phyloP scores from a whole-genome alignment of 1,140 invertebrate genomes.

The Oppia nitens region DNA sequence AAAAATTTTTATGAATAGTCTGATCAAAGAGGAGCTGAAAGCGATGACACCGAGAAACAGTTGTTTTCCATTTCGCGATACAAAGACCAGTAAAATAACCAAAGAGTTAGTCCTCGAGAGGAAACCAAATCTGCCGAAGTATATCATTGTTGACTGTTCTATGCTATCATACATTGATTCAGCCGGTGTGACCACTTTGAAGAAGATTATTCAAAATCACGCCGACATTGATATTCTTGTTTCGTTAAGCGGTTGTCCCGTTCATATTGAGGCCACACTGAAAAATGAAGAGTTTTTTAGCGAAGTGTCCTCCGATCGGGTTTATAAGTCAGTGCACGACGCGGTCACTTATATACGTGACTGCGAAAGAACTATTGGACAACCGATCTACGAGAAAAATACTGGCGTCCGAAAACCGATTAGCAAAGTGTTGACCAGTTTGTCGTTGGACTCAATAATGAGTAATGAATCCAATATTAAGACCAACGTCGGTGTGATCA shows the following conservation, averaged over 20 bases:
- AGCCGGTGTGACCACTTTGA: constrained; percentile 6
- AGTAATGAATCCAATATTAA: too few relatives aligned
- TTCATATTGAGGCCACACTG: constrained; percentile 7
- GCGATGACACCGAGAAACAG: background rate
- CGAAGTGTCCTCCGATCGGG: background rate
- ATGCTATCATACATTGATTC: constrained; percentile 17
- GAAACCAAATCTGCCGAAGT: background rate
- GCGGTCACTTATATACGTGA: constrained; percentile 1
- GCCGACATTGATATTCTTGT: constrained; percentile 1
- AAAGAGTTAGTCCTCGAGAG: background rate
- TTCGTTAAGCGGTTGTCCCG: constrained; percentile 1
- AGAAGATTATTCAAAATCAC: constrained; percentile 3
- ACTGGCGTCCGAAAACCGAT: too few relatives aligned
- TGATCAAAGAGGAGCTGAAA: background rate
- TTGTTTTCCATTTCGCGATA: background rate
- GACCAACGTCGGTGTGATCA: too few relatives aligned
- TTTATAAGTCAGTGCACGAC: constrained; percentile 4
- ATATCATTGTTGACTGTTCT: constrained; percentile 18
- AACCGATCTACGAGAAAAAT: too few relatives aligned
- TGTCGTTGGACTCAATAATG: too few relatives aligned
- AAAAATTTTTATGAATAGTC: background rate
- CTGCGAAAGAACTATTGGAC: background rate
- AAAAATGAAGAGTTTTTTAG: constrained; percentile 4
- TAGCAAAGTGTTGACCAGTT: too few relatives aligned
- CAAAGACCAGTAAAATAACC: background rate